Conservation (phyloP, 2,797 vertebrate genomes). For the Choloepus didactylus region DNA sequence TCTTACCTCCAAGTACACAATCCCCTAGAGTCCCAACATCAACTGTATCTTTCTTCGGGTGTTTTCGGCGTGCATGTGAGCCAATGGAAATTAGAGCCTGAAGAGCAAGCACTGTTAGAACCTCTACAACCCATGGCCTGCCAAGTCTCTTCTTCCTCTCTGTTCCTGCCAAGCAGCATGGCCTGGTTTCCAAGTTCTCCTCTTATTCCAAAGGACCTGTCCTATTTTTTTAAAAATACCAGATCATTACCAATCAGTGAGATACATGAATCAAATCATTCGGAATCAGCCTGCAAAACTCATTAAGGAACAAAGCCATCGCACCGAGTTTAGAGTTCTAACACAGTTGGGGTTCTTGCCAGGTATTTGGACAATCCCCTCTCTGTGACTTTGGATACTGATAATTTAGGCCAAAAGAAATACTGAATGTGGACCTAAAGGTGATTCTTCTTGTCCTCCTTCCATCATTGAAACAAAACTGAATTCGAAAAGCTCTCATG, state of each 20-base stretch:
- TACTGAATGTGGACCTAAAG: not conserved
- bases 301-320: slow-evolving; percentile 48
- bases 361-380: not conserved
- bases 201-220: slow-evolving; percentile 49
- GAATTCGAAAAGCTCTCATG: slow-evolving; percentile 53
- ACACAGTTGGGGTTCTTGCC: not conserved
- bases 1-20: slow-evolving; percentile 10
- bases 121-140: not conserved
- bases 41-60: not conserved
- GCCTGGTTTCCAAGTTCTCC: slow-evolving; percentile 40
- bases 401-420: not conserved
- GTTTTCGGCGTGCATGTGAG: not conserved
- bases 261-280: slow-evolving; percentile 47
- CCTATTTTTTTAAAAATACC: slow-evolving; percentile 46
- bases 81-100: not conserved
- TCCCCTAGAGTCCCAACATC: not conserved
- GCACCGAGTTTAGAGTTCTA: slow-evolving; percentile 1
- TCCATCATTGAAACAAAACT: slow-evolving; percentile 47
- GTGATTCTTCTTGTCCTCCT: slow-evolving; percentile 36
- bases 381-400: not conserved
- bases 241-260: slow-evolving; percentile 58
- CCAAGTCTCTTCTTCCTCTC: not conserved
- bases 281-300: slow-evolving; percentile 40
- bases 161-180: slow-evolving; percentile 40
- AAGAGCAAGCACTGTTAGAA: not conserved